phyloP scores from a whole-genome alignment of 2,888 invertebrate species.

The Leptinotarsa haldemani region DNA sequence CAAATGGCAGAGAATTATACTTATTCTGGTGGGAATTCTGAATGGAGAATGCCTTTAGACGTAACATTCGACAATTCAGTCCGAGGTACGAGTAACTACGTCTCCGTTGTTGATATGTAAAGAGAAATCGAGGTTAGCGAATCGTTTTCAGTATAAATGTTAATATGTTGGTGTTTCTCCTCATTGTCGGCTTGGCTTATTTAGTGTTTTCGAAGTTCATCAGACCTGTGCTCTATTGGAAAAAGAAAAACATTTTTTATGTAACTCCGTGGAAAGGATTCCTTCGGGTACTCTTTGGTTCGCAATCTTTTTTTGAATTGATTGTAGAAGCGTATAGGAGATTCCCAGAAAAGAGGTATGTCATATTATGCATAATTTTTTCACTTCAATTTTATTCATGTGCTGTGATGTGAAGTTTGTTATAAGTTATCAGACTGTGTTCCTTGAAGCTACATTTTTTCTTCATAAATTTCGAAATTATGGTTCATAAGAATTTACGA shows the following conservation, averaged over 20 bases:
- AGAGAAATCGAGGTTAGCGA: conserved; percentile 10
- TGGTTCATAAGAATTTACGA: no score
- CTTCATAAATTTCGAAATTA: no score
- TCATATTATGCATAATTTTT: neutral
- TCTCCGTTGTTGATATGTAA: neutral
- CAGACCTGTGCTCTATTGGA: conserved; percentile 29
- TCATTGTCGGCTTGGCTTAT: neutral
- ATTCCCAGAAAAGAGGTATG: conserved; percentile 32
- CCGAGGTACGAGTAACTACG: neutral
- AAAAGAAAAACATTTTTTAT: conserved; percentile 23
- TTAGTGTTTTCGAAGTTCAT: conserved; percentile 24
- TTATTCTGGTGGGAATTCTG: no score
- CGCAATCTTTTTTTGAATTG: conserved; percentile 27
- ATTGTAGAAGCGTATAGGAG: conserved; percentile 22
- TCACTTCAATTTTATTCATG: no score
- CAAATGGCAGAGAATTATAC: no score
- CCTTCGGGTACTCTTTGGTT: conserved; percentile 2
- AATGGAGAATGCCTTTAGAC: neutral
- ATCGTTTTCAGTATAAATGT: neutral
- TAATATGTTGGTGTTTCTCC: neutral
- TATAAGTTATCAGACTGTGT: no score
- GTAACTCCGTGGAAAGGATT: conserved; percentile 23
- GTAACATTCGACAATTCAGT: neutral
- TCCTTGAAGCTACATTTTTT: no score
- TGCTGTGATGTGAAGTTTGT: no score